These are phyloP conservation scores for Platyscapa corneri DNA, from an alignment of 1,140 invertebrate genomes.

Conservation along the genomic window DNA sequence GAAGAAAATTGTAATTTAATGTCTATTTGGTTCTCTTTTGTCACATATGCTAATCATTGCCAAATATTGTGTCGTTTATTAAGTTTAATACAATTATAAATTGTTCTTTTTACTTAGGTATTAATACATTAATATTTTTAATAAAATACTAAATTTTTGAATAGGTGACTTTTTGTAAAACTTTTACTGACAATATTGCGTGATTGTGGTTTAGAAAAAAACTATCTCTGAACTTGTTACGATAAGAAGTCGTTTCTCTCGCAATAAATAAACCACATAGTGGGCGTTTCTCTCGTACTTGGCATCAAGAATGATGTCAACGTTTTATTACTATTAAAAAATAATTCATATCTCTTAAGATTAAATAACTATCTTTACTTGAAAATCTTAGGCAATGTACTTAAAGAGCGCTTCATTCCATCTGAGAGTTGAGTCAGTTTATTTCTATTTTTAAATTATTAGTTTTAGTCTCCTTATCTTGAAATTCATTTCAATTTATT, in stretches of 20 bases:
- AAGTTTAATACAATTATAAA: too few relatives aligned
- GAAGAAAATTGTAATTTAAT: too few relatives aligned
- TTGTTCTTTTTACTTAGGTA: too few relatives aligned
- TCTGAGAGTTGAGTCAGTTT: background rate
- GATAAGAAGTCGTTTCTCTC: background rate
- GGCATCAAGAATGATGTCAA: background rate
- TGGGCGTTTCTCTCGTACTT: background rate
- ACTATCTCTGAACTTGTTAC: background rate
- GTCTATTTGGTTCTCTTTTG: too few relatives aligned
- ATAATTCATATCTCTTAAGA: background rate
- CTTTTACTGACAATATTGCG: too few relatives aligned
- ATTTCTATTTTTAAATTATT: background rate
- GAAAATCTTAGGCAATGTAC: background rate
- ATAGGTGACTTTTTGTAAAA: too few relatives aligned
- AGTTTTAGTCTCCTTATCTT: background rate
- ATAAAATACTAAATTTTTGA: too few relatives aligned
- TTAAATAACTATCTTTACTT: background rate
- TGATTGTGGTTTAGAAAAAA: background rate
- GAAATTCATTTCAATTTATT: background rate
- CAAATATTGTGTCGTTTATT: too few relatives aligned
- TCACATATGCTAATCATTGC: too few relatives aligned
- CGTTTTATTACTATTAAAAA: too few relatives aligned
- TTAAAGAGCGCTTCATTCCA: background rate
- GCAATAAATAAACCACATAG: background rate
- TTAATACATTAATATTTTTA: too few relatives aligned